Evolutionary conservation across 2,888 invertebrate genomes (phyloP).

Genomic region (Schrankia costaestrigalis): DNA sequence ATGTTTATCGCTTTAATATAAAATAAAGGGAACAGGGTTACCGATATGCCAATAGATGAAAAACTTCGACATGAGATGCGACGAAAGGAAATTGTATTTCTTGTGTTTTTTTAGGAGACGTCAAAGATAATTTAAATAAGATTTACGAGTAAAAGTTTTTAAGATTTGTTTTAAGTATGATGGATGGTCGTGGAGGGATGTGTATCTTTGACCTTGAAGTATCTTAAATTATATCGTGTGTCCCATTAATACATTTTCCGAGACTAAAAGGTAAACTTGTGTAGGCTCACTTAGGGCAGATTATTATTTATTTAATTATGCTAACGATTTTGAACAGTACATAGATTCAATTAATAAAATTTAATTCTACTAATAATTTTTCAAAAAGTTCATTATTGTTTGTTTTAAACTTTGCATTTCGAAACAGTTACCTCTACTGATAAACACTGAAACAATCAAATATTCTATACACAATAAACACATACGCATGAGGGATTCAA

Average conservation of each 20-base stretch:
- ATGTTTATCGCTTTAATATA: conserved; percentile 81
- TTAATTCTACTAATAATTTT: too few species aligned
- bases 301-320: too few species aligned
- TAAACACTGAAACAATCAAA: conserved; percentile 15
- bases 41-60: conserved; percentile 69
- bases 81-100: conserved; percentile 67
- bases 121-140: conserved; percentile 29
- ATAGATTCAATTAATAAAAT: too few species aligned
- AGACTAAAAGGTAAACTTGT: too few species aligned
- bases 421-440: too few species aligned
- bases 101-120: conserved; percentile 21
- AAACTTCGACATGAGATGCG: conserved; percentile 58
- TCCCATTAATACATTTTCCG: too few species aligned
- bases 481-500: conserved; percentile 53
- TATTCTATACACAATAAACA: conserved; percentile 25
- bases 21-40: conserved; percentile 71
- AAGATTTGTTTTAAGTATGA: conserved; percentile 13
- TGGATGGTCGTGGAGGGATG: conserved; percentile 1
- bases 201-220: too few species aligned
- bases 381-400: too few species aligned
- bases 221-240: too few species aligned
- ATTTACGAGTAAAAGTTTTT: conserved; percentile 13
- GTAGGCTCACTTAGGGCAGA: too few species aligned
- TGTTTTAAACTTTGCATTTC: too few species aligned
- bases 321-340: too few species aligned